Evolutionary conservation across 1,140 invertebrate genomes (phyloP).

Genomic region (Brachionus plicatilis): DNA sequence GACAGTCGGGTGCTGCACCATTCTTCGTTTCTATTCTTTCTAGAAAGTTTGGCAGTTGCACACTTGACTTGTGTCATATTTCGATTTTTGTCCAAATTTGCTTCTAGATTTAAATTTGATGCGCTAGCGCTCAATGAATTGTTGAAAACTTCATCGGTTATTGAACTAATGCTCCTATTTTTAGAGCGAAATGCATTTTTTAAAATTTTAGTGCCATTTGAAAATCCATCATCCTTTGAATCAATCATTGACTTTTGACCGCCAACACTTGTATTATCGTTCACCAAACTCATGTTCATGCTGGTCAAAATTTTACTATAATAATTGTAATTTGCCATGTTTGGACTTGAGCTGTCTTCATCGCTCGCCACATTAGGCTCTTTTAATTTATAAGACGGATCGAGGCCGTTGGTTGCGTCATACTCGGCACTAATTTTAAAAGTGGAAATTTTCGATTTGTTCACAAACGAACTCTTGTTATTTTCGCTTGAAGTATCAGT

Average conservation of each 20-base stretch:
- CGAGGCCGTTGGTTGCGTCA: too few species aligned
- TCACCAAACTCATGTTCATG: neutral
- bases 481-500: neutral
- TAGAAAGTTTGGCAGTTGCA: neutral
- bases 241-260: neutral
- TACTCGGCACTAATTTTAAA: too few species aligned
- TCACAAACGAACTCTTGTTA: neutral
- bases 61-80: neutral
- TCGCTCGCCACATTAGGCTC: neutral
- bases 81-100: neutral
- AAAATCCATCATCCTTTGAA: neutral
- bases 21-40: conserved; percentile 4
- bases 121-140: conserved; percentile 18
- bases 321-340: conserved; percentile 18
- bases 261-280: neutral
- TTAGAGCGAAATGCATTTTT: neutral
- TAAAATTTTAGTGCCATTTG: neutral
- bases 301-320: conserved; percentile 29
- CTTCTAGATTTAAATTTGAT: neutral
- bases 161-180: neutral
- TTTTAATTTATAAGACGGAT: neutral
- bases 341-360: neutral
- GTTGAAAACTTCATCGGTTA: conserved; percentile 8
- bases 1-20: neutral
- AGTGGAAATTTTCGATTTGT: too few species aligned